Base-by-base conservation (phyloP, 2,113 vertebrate species). In the Sander vitreus region DNA sequence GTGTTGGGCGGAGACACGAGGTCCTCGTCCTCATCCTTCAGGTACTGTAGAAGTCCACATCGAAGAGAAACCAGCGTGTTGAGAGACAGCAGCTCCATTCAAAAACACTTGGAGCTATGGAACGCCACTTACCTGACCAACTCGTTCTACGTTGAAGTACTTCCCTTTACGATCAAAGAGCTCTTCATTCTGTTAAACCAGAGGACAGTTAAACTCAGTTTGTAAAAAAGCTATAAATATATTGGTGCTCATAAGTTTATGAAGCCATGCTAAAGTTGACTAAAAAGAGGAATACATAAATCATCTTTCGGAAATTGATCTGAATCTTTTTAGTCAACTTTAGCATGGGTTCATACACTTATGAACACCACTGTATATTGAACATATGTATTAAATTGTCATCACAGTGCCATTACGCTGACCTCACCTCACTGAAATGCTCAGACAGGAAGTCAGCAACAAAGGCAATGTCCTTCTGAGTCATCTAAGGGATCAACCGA, bases 361-460 rank as follows among this genome's bases (percentile, higher is more conserved):
- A 27, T 27, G 27, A 27, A 27, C 27, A 27, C 27, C 27, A 27
- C 27, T 27, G 27, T 27, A 27, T 27, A 33, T 33, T 33, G 23
- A 50, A 19, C 0, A 30, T 5, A 6, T 13, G 18, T 53, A 10
- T 43, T 55, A 2, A 15, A 33, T 4, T 14, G 16, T 71, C 11
- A 66, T 69, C 15, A 50, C 1, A 47, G 16, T 1, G 30, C 1
- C 33, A 5, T 36, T 23, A 43, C 25, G 15, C 39, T 39, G 33
- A 67, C 50, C 93, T 94, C 86, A 99, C 98, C 96, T 99, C 97
- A 92, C 97, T 99, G 85, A 99, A 99, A 90, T 99, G 97, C 78
- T 99, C 98, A n/a, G 97, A 97, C 74, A 99, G 96, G 93, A 99
- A 99, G 91, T 99, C 98, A 0, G 98, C 98, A 85, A 99, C 98